Base-by-base conservation (phyloP, 1,140 invertebrate species). In the Cepaea nemoralis region DNA sequence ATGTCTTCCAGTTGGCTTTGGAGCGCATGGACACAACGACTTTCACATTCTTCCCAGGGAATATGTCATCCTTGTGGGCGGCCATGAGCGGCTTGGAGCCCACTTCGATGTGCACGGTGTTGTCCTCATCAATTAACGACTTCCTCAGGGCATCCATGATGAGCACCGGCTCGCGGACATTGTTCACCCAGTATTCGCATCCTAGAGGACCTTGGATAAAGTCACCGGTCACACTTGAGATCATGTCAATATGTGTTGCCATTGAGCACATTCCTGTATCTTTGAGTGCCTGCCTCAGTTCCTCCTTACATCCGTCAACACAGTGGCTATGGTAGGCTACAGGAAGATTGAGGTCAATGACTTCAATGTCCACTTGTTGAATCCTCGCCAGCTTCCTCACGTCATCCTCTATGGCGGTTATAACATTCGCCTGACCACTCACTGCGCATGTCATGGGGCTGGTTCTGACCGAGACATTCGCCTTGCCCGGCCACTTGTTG, bases 291-390 rank as follows among this genome's bases (percentile, higher is more conserved):
- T 82, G 50, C 33, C 71, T 55, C 27, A 87, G 45, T n/a, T 83
- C 35, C 27, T n/a, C n/a, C n/a, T 76, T 83, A 14, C 80, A 78
- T 33, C 59, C 16, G 6, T 85, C 50, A 31, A 83, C 86, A 45
- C 83, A 78, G 19, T 83, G 80, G 78, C 85, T 86, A 35, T 87
- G 85, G 69, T 86, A 89, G 0, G 88, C 88, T 70, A 83, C 83
- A 33, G 82, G 55, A 5, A 88, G 84, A 5, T 39, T 35, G 0
- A 85, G 69, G 19, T 80, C 79, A 39, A 45, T 59, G n/a, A 78
- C 76, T 24, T 37, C 78, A 39, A 67, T 66, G 0, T 66, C 40
- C 0, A 6, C 48, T 0, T 14, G 1, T 19, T 67, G 45, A 8
- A 42, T 22, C 70, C 71, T 35, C 10, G 14, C 19, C 37, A 31